Evolutionary conservation across 2,113 vertebrate genomes (phyloP).

Genomic region (Leptodactylus fuscus): DNA sequence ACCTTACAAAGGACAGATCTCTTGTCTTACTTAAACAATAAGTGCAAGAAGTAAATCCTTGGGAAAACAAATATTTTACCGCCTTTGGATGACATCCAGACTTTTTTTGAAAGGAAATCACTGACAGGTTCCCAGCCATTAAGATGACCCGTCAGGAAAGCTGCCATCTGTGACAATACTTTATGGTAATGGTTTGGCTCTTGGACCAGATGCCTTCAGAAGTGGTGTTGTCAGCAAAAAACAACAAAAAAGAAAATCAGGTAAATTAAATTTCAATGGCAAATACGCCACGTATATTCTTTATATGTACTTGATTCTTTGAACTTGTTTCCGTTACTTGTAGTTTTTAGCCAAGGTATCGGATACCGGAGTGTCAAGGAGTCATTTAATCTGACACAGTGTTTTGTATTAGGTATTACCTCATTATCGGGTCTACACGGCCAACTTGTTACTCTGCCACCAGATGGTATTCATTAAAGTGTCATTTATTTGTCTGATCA

Average conservation of each 20-base stretch:
- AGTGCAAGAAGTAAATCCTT: constrained; percentile 33
- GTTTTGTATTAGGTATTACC: constrained; percentile 5
- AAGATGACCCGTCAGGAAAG: constrained; percentile 56
- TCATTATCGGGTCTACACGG: neutral
- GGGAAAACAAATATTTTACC: constrained; percentile 50
- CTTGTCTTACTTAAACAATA: constrained; percentile 13
- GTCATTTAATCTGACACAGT: neutral
- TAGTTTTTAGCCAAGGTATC: neutral
- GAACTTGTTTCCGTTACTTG: constrained; percentile 44
- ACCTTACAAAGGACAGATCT: neutral
- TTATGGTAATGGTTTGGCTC: constrained; percentile 31
- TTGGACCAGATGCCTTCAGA: neutral
- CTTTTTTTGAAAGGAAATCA: constrained; percentile 32
- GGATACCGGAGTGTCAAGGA: neutral
- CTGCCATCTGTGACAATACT: constrained; percentile 22
- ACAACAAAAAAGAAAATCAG: neutral
- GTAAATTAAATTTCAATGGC: constrained; percentile 22
- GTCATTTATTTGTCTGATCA: constrained; percentile 30
- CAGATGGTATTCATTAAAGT: constrained; percentile 43
- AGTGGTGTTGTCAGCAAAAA: neutral
- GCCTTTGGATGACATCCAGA: neutral
- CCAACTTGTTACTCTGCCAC: neutral
- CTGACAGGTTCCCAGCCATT: constrained; percentile 36
- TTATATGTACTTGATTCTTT: constrained; percentile 24
- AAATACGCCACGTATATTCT: constrained; percentile 39